Conservation (phyloP, 2,888 invertebrate species). For the Sceliomorpha sp. region DNA sequence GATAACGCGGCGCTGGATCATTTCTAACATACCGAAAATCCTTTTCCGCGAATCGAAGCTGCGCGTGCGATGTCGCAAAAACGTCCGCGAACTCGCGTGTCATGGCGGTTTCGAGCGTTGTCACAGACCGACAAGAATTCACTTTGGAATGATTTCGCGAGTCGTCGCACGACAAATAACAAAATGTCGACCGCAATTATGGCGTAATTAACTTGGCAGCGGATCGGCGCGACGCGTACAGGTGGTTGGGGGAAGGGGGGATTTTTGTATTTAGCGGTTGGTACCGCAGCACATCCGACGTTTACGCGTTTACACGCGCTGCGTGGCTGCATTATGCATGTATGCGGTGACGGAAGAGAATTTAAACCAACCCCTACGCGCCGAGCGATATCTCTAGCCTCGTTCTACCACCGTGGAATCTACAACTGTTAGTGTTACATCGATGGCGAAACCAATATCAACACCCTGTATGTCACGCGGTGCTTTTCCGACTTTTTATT, state of each 20-base stretch:
- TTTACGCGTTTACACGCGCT: conserved; percentile 74
- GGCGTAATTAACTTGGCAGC: conserved; percentile 78
- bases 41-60: background rate
- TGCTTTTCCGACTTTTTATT: conserved; percentile 10
- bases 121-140: conserved; percentile 20
- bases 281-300: conserved; percentile 66
- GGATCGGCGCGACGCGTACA: conserved; percentile 66
- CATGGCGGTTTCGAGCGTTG: background rate
- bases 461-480: conserved; percentile 21
- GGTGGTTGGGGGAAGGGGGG: conserved; percentile 73
- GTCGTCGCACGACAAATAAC: conserved; percentile 66
- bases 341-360: conserved; percentile 79
- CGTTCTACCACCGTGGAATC: conserved; percentile 36
- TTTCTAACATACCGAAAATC: background rate
- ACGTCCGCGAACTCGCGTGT: background rate
- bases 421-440: conserved; percentile 43
- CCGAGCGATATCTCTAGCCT: conserved; percentile 46
- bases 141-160: conserved; percentile 28
- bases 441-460: conserved; percentile 36
- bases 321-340: conserved; percentile 79
- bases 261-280: conserved; percentile 80
- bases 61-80: background rate
- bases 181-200: conserved; percentile 80
- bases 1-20: conserved; percentile 1
- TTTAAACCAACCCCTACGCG: conserved; percentile 72